A percentile compares a stretch with the other conserved stretches of the same genome.
Conservation (phyloP, 2,888 invertebrate species). For the Drosophila aldrichi region DNA sequence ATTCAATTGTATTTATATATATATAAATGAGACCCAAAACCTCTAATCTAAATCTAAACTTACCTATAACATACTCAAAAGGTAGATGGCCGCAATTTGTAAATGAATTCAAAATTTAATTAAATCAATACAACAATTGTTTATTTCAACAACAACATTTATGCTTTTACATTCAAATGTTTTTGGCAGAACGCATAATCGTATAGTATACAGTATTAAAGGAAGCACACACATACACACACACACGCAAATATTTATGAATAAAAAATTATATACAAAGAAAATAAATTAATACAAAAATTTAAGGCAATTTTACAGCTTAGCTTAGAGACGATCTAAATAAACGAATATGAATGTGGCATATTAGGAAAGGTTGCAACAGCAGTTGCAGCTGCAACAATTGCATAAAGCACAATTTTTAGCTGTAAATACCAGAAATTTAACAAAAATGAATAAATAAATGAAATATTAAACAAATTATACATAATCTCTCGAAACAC, state of each 20-base stretch:
- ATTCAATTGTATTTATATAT: constrained; percentile 52
- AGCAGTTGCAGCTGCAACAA: constrained; percentile 12
- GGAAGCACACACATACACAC: constrained; percentile 20
- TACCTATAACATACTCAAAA: constrained; percentile 60
- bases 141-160: constrained; percentile 42
- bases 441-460: constrained; percentile 4
- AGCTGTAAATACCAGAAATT: constrained; percentile 51
- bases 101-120: constrained; percentile 53
- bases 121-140: constrained; percentile 63
- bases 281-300: constrained; percentile 12
- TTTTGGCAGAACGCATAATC: constrained; percentile 16
- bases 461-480: constrained; percentile 14
- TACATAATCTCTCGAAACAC: constrained; percentile 20
- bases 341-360: constrained; percentile 48
- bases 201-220: constrained; percentile 52
- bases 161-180: constrained; percentile 9
- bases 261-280: constrained; percentile 4
- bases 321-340: constrained; percentile 41
- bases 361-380: constrained; percentile 33
- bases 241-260: constrained; percentile 26
- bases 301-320: constrained; percentile 59
- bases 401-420: constrained; percentile 42
- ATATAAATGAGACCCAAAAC: constrained; percentile 15
- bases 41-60: constrained; percentile 28
- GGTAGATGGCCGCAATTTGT: constrained; percentile 42